These are phyloP conservation scores for Carabus problematicus DNA, from an alignment of 2,888 invertebrate genomes.

Conservation along the genomic window DNA sequence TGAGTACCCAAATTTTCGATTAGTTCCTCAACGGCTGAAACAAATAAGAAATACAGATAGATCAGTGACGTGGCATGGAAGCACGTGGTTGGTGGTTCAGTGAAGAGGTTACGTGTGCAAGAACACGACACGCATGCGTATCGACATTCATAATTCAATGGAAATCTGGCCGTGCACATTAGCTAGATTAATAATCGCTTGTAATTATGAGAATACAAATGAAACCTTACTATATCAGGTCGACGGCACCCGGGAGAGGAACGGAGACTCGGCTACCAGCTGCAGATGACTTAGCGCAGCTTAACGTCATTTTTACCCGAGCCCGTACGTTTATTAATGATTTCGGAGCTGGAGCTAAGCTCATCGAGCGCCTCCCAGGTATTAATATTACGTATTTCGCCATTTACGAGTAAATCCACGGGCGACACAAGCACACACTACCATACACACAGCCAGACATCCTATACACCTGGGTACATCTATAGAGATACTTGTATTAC, in stretches of 20 bases:
- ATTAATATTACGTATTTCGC: constrained; percentile 35
- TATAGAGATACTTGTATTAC: no score
- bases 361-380: constrained; percentile 32
- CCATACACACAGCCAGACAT: no score
- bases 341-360: constrained; percentile 34
- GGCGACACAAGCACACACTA: no score
- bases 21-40: no score
- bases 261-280: constrained; percentile 30
- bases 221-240: constrained; percentile 39
- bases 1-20: no score
- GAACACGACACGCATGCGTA: not conserved
- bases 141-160: constrained; percentile 49
- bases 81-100: no score
- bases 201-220: constrained; percentile 54
- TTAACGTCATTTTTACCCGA: constrained; percentile 41
- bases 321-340: constrained; percentile 39
- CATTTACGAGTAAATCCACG: constrained; percentile 9
- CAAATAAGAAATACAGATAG: no score
- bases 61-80: no score
- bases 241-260: constrained; percentile 28
- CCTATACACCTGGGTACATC: no score
- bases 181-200: constrained; percentile 51
- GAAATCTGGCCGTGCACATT: constrained; percentile 51
- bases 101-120: not conserved
- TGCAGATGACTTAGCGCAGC: constrained; percentile 40